Conservation (phyloP, 2,113 vertebrate species). For the Ammospiza nelsoni region DNA sequence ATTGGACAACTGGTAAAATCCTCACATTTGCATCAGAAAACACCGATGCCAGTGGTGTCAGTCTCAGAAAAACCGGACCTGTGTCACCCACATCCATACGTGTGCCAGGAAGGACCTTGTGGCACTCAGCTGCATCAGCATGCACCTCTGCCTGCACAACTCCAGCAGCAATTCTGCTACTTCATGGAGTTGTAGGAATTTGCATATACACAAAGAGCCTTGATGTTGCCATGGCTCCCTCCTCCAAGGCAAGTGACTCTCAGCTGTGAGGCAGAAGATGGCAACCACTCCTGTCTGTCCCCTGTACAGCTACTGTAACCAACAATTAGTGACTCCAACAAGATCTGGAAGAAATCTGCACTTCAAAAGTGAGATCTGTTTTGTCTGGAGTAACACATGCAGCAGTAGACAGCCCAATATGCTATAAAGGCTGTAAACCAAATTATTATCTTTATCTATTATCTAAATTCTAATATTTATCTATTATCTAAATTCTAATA, state of each 20-base stretch:
- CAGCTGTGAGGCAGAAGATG: background rate
- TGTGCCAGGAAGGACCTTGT: background rate
- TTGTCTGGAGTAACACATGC: background rate
- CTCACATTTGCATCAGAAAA: background rate
- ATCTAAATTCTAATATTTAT: background rate
- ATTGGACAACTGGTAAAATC: background rate
- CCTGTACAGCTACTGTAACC: background rate
- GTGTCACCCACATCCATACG: fast-evolving
- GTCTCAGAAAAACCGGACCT: background rate
- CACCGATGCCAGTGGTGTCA: fast-evolving
- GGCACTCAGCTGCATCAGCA: background rate
- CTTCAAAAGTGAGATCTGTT: background rate
- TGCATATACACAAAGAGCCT: background rate
- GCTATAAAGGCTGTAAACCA: background rate
- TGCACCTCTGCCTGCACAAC: background rate
- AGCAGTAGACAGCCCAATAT: background rate
- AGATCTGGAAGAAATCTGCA: background rate
- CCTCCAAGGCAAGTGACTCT: background rate
- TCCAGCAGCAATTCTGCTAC: background rate
- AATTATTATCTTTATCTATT: background rate
- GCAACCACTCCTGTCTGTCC: background rate
- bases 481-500: background rate
- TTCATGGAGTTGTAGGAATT: background rate
- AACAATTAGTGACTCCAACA: background rate
- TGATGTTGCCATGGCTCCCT: background rate